A percentile compares a stretch with the other conserved stretches of the same genome.
Evolutionary conservation across 2,797 vertebrate genomes (phyloP).

Genomic region (Melopsittacus undulatus): DNA sequence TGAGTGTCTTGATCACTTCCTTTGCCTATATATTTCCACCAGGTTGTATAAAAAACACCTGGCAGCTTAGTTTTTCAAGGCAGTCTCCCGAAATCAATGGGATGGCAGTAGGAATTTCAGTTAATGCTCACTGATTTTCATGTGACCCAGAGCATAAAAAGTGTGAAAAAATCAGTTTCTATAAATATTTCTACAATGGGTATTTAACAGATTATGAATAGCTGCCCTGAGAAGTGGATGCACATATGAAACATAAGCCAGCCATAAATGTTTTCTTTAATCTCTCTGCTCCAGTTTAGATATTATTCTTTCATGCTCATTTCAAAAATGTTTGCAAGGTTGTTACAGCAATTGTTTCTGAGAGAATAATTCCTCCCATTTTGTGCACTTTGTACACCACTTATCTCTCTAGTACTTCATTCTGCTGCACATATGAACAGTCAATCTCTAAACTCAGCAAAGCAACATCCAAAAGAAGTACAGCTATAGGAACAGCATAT

Average conservation of each 20-base stretch:
- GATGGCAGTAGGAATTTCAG: background rate
- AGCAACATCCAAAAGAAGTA: background rate
- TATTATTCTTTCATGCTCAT: background rate
- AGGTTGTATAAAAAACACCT: background rate
- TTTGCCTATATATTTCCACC: conserved; percentile 57
- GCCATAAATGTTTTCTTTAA: background rate
- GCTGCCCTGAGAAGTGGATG: background rate
- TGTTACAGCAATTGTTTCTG: background rate
- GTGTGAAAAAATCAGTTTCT: background rate
- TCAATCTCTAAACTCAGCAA: background rate
- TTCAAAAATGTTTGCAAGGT: background rate
- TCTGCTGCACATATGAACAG: background rate
- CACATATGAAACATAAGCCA: background rate
- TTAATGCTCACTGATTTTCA: background rate
- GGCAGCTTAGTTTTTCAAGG: background rate
- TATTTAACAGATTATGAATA: background rate
- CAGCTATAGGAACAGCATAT: background rate
- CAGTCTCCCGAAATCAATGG: background rate
- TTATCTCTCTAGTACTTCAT: background rate
- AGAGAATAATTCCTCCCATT: background rate
- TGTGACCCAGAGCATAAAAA: background rate
- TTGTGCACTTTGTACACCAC: background rate
- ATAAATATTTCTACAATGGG: background rate
- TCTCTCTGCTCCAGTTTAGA: background rate
- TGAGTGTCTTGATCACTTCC: conserved; percentile 52